Evolutionary conservation across 2,888 invertebrate species (phyloP).

Genomic region (Entomobrya proxima): DNA sequence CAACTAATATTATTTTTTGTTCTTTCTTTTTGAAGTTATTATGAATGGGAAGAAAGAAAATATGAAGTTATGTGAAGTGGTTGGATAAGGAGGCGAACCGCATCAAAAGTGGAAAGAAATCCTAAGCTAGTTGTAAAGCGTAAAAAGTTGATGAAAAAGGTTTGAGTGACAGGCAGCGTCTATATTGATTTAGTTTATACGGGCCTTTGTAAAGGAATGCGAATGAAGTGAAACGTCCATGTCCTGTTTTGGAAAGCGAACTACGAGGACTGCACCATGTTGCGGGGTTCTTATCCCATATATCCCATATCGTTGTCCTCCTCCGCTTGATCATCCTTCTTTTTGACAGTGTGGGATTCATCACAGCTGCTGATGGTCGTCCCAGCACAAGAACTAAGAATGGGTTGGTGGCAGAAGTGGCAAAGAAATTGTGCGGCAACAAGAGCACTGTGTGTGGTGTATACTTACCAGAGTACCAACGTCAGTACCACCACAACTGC

Average conservation of each 20-base stretch:
- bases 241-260: not conserved
- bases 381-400: not conserved
- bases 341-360: conserved; percentile 52
- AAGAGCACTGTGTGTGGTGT: not conserved
- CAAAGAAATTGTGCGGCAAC: not conserved
- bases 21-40: not conserved
- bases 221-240: no score
- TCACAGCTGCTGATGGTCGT: not conserved
- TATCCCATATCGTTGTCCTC: conserved; percentile 4
- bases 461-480: not conserved
- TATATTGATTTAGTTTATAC: not conserved
- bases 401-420: not conserved
- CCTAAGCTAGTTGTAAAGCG: not conserved
- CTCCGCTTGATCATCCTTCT: conserved; percentile 21
- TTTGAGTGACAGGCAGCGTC: conserved; percentile 8
- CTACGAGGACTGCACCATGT: not conserved
- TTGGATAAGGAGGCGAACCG: not conserved
- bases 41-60: not conserved
- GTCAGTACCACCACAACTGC: not conserved
- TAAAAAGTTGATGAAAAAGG: not conserved
- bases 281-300: not conserved
- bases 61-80: not conserved
- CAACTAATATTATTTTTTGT: no score
- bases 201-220: not conserved
- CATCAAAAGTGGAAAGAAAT: not conserved